Conservation (phyloP, 2,113 vertebrate genomes). For the Dicerorhinus sumatrensis region DNA sequence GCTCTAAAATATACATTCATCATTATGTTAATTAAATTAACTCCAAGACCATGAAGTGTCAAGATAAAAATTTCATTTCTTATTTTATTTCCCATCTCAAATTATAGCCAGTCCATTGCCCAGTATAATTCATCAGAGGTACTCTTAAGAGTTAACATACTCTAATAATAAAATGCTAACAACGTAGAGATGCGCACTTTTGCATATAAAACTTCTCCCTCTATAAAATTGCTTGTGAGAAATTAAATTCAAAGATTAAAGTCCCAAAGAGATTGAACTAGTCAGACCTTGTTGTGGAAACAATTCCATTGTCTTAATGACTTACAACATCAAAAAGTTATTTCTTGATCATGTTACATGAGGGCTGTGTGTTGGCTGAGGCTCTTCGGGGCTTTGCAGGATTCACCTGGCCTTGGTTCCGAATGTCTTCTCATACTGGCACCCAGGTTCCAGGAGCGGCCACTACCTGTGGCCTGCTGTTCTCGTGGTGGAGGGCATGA, state of each 20-base stretch:
- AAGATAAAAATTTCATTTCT: not conserved
- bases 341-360: not conserved
- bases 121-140: not conserved
- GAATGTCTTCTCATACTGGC: not conserved
- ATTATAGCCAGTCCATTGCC: not conserved
- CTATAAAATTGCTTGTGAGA: not conserved
- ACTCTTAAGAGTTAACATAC: not conserved
- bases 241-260: not conserved
- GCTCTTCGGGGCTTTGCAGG: not conserved
- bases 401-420: not conserved
- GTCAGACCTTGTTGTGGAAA: not conserved
- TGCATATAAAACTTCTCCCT: not conserved
- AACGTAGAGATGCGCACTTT: not conserved
- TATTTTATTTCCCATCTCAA: not conserved
- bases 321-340: not conserved
- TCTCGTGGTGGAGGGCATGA: not conserved
- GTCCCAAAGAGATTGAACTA: not conserved
- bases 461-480: not conserved
- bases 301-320: not conserved
- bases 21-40: not conserved
- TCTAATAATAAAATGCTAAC: not conserved
- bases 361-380: not conserved
- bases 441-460: not conserved
- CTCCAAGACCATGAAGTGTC: not conserved
- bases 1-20: not conserved